Base-by-base conservation (phyloP, 2,113 vertebrate species). In the Lamprotornis superbus region DNA sequence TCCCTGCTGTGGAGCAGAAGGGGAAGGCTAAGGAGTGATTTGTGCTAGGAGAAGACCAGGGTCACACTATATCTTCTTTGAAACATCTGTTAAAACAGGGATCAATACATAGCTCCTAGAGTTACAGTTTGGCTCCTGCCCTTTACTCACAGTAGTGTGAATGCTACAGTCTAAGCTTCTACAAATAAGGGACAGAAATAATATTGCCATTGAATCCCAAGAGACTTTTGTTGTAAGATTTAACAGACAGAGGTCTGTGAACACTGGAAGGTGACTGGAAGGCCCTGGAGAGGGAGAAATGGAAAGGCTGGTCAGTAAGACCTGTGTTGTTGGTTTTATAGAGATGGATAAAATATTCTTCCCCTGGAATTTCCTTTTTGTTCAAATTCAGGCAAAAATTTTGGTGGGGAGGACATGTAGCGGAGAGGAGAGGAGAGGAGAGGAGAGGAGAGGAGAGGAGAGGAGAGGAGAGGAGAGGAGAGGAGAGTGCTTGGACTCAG, bases 81-180 rank as follows among this genome's bases (percentile, higher is more conserved):
- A 87, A 91, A 91, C 84, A 93, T 47, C 75, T 91, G 71, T 77
- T 94, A 83, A 95, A 97, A 78, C 64, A 89, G 44, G 55, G 42
- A 94, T 93, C 79, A 88, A 77, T 93, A 76, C 22, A 39, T n/a
- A 27, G 52, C 63, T 90, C 30, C 78, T 63, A 73, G 67, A 85
- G 46, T 95, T 95, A 80, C 87, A 93, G 68, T 61, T 74, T 90
- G 47, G 55, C 56, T 95, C 75, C 75, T 93, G 81, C 70, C 78
- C 87, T 93, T 95, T 89, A 77, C 78, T 94, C 69, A 76, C 70
- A 73, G 31, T 27, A 61, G 49, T 59, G 71, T 87, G 74, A 89
- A 95, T n/a, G 49, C 39, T 91, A 83, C 59, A n/a, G n/a, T 65
- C n/a, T 82, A 67, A 90, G 21, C 81, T 68, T 70, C 39, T 13